Evolutionary conservation across 2,888 invertebrate species (phyloP).

Genomic region (Arrhopalites spinosus): DNA sequence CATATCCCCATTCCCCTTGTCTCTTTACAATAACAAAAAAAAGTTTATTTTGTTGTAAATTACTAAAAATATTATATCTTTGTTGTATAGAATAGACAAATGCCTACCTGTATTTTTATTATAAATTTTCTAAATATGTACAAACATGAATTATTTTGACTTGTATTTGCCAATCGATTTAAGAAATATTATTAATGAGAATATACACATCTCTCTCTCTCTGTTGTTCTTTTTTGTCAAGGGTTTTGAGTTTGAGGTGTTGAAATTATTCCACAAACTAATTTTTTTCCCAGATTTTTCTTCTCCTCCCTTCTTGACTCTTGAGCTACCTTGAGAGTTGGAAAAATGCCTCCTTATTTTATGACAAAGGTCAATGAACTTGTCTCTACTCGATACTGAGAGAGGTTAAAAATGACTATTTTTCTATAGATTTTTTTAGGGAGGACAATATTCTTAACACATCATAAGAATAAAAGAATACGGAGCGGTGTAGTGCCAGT

Average conservation of each 20-base stretch:
- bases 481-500: too few species aligned
- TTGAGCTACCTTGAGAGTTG: not conserved
- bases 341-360: not conserved
- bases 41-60: too few species aligned
- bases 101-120: too few species aligned
- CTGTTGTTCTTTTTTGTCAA: not conserved
- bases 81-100: too few species aligned
- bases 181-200: not conserved
- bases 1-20: not conserved
- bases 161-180: too few species aligned
- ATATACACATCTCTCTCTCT: not conserved
- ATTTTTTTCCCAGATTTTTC: not conserved
- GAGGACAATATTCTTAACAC: too few species aligned
- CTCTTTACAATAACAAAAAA: too few species aligned
- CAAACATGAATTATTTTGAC: too few species aligned
- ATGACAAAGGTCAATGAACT: conserved; percentile 5
- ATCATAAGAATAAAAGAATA: not conserved
- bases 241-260: not conserved
- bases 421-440: conserved; percentile 14
- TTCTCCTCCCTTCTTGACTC: not conserved
- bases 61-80: too few species aligned
- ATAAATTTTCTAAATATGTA: too few species aligned
- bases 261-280: not conserved
- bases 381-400: not conserved
- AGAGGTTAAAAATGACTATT: conserved; percentile 4